A percentile compares a stretch with the other conserved stretches of the same genome.
Evolutionary conservation across 2,113 vertebrate species (phyloP).

Genomic region (Oncorhynchus masou): DNA sequence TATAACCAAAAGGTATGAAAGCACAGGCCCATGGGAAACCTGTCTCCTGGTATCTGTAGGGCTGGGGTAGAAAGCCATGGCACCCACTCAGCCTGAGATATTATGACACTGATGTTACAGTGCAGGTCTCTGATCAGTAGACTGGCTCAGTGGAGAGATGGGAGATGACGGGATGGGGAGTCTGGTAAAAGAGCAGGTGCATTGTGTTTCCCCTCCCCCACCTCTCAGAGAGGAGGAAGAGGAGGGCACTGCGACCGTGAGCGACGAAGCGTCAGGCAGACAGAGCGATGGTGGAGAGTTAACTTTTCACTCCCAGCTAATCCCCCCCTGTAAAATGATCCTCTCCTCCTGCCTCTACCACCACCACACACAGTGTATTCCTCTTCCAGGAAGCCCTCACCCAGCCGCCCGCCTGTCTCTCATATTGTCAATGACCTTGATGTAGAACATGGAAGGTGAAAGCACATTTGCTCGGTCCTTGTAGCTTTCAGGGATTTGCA

Average conservation of each 20-base stretch:
- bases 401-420: background rate
- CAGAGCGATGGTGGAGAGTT: background rate
- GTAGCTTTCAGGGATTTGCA: conserved; percentile 29
- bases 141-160: too few relatives aligned
- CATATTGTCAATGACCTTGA: conserved; percentile 26
- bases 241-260: too few relatives aligned
- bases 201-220: too few relatives aligned
- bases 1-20: conserved; percentile 51
- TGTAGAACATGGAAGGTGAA: conserved; percentile 17
- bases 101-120: too few relatives aligned
- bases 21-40: too few relatives aligned
- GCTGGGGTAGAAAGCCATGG: too few relatives aligned
- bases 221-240: too few relatives aligned
- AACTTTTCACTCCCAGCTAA: conserved; percentile 5
- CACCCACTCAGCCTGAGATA: too few relatives aligned
- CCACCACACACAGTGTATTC: background rate
- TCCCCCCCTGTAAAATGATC: conserved; percentile 13
- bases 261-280: background rate
- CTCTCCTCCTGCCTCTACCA: background rate
- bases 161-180: too few relatives aligned
- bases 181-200: too few relatives aligned
- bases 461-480: conserved; percentile 1
- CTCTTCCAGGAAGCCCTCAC: background rate
- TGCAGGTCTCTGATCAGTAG: too few relatives aligned
- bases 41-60: too few relatives aligned